Evolutionary conservation across 1,140 invertebrate species (phyloP), one percentile per base, ranked within the genome.

Genomic region (Aphelinus certus): DNA sequence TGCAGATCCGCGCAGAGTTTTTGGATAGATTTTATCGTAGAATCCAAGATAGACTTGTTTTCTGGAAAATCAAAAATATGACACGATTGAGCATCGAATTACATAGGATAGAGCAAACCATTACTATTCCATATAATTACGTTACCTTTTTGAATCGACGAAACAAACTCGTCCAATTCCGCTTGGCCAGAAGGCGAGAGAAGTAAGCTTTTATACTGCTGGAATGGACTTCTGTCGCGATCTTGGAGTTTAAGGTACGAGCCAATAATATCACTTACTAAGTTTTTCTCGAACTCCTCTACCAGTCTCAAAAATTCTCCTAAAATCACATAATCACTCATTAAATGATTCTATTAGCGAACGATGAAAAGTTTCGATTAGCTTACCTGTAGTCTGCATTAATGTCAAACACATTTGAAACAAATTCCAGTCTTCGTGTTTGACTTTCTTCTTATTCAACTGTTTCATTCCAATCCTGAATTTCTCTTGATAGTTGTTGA

Each of bases 381-480:
- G 69, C 65, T 7, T 83, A 91, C 92, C 90, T 78, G 92, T 90
- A 77, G 90, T 92, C 81, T 95, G 92, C 82, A 94, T 88, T 43
- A 93, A 85, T 0, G 90, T 92, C 73, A 94, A 87, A 79, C 91
- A 93, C 75, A 92, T 90, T 82, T 93, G 92, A 76, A 94, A 90
- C 45, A 92, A 86, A 72, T 90, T 91, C 92, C 93, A 92, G 83
- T 93, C 91, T 81, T 94, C 90, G 60, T 90, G 89, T 72, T 89
- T 88, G 3, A 86, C 84, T 82, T 88, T 89, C 53, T 84, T 87
- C 42, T 90, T 84, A 7, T 91, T 89, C 2, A 93, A 84, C 82
- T 91, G 89, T 43, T 89, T 80, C 58, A 92, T 84, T 2, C 86
- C 89, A 49, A 86, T 86, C 77, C 86, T 87, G 76, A 90, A 93